Percentiles rank a stretch among this genome's conserved stretches.
These are phyloP conservation scores for Agriopis leucophaearia DNA, from an alignment of 2,888 invertebrate species.

Conservation along the genomic window DNA sequence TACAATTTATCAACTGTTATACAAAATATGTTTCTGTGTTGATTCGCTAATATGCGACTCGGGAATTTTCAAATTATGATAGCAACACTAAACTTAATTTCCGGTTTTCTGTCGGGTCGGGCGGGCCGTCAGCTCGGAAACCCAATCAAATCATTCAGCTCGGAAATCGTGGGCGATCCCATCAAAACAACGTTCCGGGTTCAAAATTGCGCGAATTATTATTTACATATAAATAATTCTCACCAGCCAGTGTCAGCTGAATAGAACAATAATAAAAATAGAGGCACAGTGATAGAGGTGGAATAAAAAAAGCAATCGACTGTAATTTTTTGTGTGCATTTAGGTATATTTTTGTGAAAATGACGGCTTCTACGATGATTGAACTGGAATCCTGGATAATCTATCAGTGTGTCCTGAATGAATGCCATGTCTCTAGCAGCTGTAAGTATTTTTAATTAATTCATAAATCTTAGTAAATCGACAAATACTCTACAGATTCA, in stretches of 20 bases:
- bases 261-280: slow-evolving; percentile 34
- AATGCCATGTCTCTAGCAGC: slow-evolving; percentile 88
- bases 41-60: neutral
- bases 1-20: no score
- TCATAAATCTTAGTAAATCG: slow-evolving; percentile 9
- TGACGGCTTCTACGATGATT: slow-evolving; percentile 87
- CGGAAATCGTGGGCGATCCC: slow-evolving; percentile 67
- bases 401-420: slow-evolving; percentile 89
- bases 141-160: slow-evolving; percentile 72
- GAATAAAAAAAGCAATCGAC: slow-evolving; percentile 44
- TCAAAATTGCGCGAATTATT: slow-evolving; percentile 60
- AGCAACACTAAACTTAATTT: slow-evolving; percentile 57
- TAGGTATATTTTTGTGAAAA: slow-evolving; percentile 62
- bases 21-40: no score
- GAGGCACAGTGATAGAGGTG: slow-evolving; percentile 55
- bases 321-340: slow-evolving; percentile 58
- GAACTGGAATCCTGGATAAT: slow-evolving; percentile 90
- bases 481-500: slow-evolving; percentile 5
- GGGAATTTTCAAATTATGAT: slow-evolving; percentile 36
- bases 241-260: slow-evolving; percentile 45
- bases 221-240: slow-evolving; percentile 63
- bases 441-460: slow-evolving; percentile 82
- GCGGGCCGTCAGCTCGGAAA: slow-evolving; percentile 59
- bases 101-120: slow-evolving; percentile 62
- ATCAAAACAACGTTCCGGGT: slow-evolving; percentile 64